A percentile compares a stretch with the other conserved stretches of the same genome.
These are phyloP conservation scores for Idaea biselata DNA, from an alignment of 2,888 invertebrate species.

Conservation along the genomic window DNA sequence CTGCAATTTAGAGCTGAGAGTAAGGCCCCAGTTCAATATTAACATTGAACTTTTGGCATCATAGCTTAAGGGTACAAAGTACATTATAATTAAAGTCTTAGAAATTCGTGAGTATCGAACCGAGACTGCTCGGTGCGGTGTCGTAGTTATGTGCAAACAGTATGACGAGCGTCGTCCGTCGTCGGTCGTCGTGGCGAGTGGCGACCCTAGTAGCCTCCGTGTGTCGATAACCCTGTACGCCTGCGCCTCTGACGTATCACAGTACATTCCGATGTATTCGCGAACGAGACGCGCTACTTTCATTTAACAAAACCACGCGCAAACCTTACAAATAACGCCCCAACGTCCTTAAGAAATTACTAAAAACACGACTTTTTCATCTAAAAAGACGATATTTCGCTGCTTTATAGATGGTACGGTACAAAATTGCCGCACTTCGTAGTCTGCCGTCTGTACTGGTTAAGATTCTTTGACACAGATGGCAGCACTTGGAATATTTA, in stretches of 20 bases:
- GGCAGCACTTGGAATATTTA: constrained; percentile 85
- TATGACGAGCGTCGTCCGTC: constrained; percentile 34
- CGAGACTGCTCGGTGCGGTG: constrained; percentile 64
- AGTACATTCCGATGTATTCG: constrained; percentile 69
- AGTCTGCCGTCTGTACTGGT: constrained; percentile 57
- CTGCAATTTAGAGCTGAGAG: too few relatives aligned
- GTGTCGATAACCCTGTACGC: constrained; percentile 80
- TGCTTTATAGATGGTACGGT: constrained; percentile 16
- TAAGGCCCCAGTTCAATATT: too few relatives aligned
- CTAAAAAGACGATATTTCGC: background rate
- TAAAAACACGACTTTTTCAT: background rate
- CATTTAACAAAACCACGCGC: constrained; percentile 17
- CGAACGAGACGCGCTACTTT: constrained; percentile 53
- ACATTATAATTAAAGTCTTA: background rate
- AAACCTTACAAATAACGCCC: constrained; percentile 5
- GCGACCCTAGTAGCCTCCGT: constrained; percentile 27
- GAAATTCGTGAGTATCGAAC: constrained; percentile 61
- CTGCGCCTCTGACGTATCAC: constrained; percentile 69
- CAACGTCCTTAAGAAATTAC: constrained; percentile 6
- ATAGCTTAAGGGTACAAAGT: too few relatives aligned
- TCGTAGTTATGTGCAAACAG: constrained; percentile 45
- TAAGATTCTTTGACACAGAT: constrained; percentile 78
- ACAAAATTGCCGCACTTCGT: constrained; percentile 42
- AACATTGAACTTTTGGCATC: too few relatives aligned
- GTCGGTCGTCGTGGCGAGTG: too few relatives aligned